phyloP scores from a whole-genome alignment of 2,113 vertebrate genomes.

The Capreolus pygargus region DNA sequence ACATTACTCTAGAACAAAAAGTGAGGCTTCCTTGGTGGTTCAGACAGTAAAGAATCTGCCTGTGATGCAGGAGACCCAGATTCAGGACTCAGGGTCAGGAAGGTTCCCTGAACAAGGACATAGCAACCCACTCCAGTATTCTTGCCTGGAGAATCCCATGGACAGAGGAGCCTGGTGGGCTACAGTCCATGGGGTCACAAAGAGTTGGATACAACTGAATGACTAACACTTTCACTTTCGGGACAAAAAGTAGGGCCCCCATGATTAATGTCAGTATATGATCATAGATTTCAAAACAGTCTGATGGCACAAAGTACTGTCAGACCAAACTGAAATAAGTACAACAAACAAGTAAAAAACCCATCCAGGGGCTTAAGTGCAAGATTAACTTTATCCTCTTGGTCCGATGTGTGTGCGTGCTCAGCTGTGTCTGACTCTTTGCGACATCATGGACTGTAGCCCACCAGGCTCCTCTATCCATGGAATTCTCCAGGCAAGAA shows the following conservation, averaged over 20 bases:
- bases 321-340: slow-evolving; percentile 40
- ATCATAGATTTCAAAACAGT: slow-evolving; percentile 29
- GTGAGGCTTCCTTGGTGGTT: background rate
- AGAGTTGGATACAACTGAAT: background rate
- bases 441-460: background rate
- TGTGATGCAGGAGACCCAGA: background rate
- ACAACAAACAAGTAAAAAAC: background rate
- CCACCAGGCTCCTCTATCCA: background rate
- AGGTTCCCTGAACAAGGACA: background rate
- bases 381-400: slow-evolving; percentile 74
- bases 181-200: background rate
- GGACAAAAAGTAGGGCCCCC: background rate
- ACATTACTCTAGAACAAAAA: background rate
- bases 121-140: background rate
- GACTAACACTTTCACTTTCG: background rate
- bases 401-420: background rate
- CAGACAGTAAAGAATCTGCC: background rate
- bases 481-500: background rate
- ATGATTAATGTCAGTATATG: background rate
- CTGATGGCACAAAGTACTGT: slow-evolving; percentile 52
- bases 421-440: background rate
- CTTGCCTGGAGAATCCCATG: background rate
- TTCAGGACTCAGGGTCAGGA: background rate
- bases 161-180: background rate
- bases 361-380: slow-evolving; percentile 61